Evolutionary conservation across 2,888 invertebrate species (phyloP), one percentile per base, ranked within the genome.

Genomic region (Syrphus vitripennis): DNA sequence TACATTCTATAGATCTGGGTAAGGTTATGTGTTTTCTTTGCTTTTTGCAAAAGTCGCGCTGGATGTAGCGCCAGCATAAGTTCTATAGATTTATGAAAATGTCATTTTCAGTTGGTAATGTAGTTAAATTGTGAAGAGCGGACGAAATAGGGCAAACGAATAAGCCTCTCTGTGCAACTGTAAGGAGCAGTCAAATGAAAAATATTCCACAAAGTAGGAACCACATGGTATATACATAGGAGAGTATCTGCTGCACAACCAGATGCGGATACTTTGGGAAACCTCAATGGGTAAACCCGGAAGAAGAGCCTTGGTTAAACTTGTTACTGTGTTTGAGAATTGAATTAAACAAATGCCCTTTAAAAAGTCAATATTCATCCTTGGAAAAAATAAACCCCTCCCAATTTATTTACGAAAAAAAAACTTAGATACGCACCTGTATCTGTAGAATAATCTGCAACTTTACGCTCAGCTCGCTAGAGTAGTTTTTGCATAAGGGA

Each of bases 71-170:
- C 84, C 76, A 76, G 59, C 76, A 84, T 76, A 84, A 76, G 84
- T 81, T 81, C 48, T 81, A 77, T 77, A 57, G 76, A 84, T 77
- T 84, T 82, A 82, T 76, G 75, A 55, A 75, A 75, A 75, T 75
- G 75, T 75, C 75, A 75, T 75, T 65, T 75, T 29, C 75, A 75
- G 75, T 65, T 65, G 53, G 75, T 65, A 75, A 75, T 55, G 75
- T 75, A 63, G 75, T 75, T 75, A 75, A 75, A 65, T 55, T 75
- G 19, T 55, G 31, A 65, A 61, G 48, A 61, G 50, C 61, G 50
- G 50, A 61, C 61, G n/a, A 63, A 74, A 74, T 48, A 48, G 24
- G 21, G 65, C 24, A 74, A 75, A 75, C 53, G 63, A 59, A 65
- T 75, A 26, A 63, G 65, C 70, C 53, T 67, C 53, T 67, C 48